phyloP scores from a whole-genome alignment of 2,797 vertebrate species.

The Cygnus olor region DNA sequence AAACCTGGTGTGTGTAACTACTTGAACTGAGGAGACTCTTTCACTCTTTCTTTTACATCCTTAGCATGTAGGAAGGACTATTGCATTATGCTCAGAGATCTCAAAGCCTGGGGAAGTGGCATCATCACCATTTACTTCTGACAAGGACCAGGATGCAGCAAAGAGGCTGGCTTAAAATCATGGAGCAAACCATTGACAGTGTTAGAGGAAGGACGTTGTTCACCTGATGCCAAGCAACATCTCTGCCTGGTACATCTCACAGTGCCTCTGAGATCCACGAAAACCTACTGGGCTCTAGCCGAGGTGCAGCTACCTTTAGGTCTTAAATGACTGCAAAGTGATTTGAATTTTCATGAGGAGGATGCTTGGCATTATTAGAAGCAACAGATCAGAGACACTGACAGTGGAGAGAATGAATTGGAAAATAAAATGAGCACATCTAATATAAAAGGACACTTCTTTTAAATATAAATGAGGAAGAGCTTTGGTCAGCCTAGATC shows the following conservation, averaged over 20 bases:
- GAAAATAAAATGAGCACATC: background rate
- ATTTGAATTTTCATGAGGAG: background rate
- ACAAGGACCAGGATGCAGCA: background rate
- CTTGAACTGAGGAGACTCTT: background rate
- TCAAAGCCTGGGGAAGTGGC: background rate
- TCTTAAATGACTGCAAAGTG: background rate
- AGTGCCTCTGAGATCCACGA: background rate
- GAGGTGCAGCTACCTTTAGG: background rate
- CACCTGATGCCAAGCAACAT: background rate
- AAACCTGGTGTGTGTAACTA: background rate
- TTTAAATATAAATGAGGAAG: background rate
- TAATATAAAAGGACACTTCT: background rate
- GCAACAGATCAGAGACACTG: background rate
- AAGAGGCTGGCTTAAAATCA: background rate
- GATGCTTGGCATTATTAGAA: background rate
- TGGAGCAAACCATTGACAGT: background rate
- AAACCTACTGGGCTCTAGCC: background rate
- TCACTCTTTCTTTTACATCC: background rate
- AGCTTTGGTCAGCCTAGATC: background rate
- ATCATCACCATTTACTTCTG: background rate
- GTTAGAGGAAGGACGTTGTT: background rate
- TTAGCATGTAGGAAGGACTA: background rate
- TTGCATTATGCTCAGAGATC: background rate
- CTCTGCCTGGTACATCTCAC: background rate
- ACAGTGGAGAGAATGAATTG: background rate